phyloP scores from a whole-genome alignment of 2,888 invertebrate genomes.

The Octodonta nipae region DNA sequence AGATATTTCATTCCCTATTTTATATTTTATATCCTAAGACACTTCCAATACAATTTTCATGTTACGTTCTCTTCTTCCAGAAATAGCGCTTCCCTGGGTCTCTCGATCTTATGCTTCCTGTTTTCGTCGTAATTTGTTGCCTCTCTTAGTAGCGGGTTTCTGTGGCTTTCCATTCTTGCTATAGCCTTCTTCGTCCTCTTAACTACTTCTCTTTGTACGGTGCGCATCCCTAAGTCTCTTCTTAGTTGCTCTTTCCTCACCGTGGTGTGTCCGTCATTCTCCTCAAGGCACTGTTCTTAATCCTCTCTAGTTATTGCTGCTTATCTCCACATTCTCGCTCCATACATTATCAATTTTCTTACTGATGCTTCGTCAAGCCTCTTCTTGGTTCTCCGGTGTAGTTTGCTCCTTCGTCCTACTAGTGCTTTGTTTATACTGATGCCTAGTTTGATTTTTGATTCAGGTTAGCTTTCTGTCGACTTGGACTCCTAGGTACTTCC shows the following conservation, averaged over 20 bases:
- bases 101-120: neutral
- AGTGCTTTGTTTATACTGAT: no score
- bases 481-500: no score
- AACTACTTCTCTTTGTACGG: neutral
- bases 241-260: neutral
- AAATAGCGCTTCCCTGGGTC: no score
- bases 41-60: no score
- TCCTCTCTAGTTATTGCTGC: neutral
- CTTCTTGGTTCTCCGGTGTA: no score
- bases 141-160: no score
- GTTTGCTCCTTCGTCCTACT: slow-evolving; percentile 1
- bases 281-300: neutral
- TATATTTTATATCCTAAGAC: no score
- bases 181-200: neutral
- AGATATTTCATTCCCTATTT: no score
- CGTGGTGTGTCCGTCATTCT: slow-evolving; percentile 1
- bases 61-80: no score
- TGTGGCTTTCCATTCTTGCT: no score
- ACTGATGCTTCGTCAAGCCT: neutral
- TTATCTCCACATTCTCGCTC: neutral
- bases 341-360: neutral
- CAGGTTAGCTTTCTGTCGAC: no score
- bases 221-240: neutral
- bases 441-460: no score
- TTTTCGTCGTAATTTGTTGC: neutral